These are phyloP conservation scores for Bostrychus sinensis DNA, from an alignment of 2,113 vertebrate genomes.

Conservation along the genomic window DNA sequence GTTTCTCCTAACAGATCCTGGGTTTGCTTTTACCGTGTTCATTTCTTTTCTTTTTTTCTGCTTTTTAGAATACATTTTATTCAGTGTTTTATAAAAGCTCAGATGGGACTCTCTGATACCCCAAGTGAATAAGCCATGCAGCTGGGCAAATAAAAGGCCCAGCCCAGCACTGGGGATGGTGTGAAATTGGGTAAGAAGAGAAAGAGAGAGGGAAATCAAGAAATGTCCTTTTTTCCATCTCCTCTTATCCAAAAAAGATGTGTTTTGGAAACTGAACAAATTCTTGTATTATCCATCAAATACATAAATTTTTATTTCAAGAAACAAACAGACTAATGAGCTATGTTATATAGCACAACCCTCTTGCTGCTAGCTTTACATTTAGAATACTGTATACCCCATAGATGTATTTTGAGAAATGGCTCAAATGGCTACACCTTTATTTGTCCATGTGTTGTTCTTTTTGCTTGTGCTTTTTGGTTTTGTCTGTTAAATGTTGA, in stretches of 20 bases:
- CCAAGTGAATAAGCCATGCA: conserved; percentile 93
- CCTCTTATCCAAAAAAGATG: neutral
- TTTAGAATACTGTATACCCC: too few relatives aligned
- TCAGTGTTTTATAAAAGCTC: conserved; percentile 72
- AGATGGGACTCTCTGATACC: conserved; percentile 87
- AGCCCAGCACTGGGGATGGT: conserved; percentile 72
- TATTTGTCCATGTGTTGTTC: too few relatives aligned
- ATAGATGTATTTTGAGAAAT: too few relatives aligned
- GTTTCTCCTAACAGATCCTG: conserved; percentile 84
- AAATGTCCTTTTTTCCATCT: conserved; percentile 15
- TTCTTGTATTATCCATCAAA: too few relatives aligned
- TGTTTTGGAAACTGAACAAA: neutral
- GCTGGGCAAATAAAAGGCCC: conserved; percentile 92
- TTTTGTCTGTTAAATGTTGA: too few relatives aligned
- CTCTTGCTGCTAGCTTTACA: too few relatives aligned
- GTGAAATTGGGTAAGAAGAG: conserved; percentile 52
- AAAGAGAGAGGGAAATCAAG: conserved; percentile 47
- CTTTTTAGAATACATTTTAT: conserved; percentile 77
- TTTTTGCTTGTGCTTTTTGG: too few relatives aligned
- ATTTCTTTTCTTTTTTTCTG: conserved; percentile 73
- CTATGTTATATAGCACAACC: too few relatives aligned
- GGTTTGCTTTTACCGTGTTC: conserved; percentile 76
- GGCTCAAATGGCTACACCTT: too few relatives aligned
- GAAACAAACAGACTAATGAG: too few relatives aligned
- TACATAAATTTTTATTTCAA: too few relatives aligned